Evolutionary conservation across 2,797 vertebrate species (phyloP).

Genomic region (Rhabdophis nuchalis): DNA sequence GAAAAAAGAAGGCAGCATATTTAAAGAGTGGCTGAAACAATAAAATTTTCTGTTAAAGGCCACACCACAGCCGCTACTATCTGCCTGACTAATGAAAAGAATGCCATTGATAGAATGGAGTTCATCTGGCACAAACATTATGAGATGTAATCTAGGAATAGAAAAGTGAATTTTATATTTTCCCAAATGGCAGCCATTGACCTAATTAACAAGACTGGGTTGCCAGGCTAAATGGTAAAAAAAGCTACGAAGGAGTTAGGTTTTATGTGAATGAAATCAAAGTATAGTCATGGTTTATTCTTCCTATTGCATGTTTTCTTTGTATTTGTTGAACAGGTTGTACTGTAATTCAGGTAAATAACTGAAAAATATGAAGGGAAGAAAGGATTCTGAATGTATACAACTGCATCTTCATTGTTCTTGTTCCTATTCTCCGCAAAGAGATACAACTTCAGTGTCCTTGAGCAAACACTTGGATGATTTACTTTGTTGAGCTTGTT

Average conservation of each 20-base stretch:
- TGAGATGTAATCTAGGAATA: not conserved
- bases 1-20: not conserved
- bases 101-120: not conserved
- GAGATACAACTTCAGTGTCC: not conserved
- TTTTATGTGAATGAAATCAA: not conserved
- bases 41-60: not conserved
- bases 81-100: not conserved
- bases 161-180: not conserved
- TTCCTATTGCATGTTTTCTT: not conserved
- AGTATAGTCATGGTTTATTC: not conserved
- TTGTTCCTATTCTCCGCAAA: not conserved
- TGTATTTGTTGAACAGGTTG: not conserved
- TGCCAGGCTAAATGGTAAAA: not conserved
- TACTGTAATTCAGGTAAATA: not conserved
- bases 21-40: not conserved
- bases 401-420: not conserved
- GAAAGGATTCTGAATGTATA: not conserved
- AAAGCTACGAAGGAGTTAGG: not conserved
- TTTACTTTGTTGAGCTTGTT: not conserved
- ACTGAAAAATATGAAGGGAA: not conserved
- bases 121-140: not conserved
- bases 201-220: not conserved
- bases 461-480: not conserved
- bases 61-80: not conserved
- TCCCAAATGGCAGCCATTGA: not conserved